phyloP scores from a whole-genome alignment of 2,888 invertebrate genomes.

The Amiota minor region DNA sequence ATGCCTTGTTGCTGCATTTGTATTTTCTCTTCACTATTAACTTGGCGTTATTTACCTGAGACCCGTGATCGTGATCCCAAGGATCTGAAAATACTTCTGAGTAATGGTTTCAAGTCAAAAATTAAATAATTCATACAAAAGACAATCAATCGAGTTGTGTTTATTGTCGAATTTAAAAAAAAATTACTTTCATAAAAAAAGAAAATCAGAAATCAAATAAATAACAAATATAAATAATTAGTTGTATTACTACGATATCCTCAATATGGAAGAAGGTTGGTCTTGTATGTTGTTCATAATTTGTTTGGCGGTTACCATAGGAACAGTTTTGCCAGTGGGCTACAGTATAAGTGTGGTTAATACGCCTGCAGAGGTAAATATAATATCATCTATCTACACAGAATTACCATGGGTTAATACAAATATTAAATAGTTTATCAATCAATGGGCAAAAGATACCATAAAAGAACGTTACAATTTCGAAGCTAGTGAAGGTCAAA shows the following conservation, averaged over 20 bases:
- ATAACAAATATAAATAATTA: neutral
- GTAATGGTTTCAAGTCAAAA: slow-evolving; percentile 76
- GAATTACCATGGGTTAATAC: neutral
- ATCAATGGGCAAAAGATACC: slow-evolving; percentile 81
- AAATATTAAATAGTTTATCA: slow-evolving; percentile 75
- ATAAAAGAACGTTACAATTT: slow-evolving; percentile 76
- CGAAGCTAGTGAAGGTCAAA: slow-evolving; percentile 73
- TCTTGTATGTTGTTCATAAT: slow-evolving; percentile 76
- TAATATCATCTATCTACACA: neutral
- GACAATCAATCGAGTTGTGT: no score
- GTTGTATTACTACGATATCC: neutral
- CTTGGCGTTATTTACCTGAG: slow-evolving; percentile 64
- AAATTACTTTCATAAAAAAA: neutral
- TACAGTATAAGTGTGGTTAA: slow-evolving; percentile 88
- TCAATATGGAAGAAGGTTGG: slow-evolving; percentile 49
- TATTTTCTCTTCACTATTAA: slow-evolving; percentile 53
- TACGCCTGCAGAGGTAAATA: slow-evolving; percentile 82
- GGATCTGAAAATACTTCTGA: slow-evolving; percentile 59
- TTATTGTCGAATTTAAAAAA: neutral
- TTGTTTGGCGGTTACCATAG: slow-evolving; percentile 81
- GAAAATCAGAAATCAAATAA: neutral
- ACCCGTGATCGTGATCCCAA: slow-evolving; percentile 60
- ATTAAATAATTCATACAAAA: slow-evolving; percentile 39
- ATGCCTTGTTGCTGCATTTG: slow-evolving; percentile 78
- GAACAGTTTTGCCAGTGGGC: slow-evolving; percentile 85